Evolutionary conservation across 2,797 vertebrate genomes (phyloP), one percentile per base, ranked within the genome.

Genomic region (Crocodylus rhombifer): DNA sequence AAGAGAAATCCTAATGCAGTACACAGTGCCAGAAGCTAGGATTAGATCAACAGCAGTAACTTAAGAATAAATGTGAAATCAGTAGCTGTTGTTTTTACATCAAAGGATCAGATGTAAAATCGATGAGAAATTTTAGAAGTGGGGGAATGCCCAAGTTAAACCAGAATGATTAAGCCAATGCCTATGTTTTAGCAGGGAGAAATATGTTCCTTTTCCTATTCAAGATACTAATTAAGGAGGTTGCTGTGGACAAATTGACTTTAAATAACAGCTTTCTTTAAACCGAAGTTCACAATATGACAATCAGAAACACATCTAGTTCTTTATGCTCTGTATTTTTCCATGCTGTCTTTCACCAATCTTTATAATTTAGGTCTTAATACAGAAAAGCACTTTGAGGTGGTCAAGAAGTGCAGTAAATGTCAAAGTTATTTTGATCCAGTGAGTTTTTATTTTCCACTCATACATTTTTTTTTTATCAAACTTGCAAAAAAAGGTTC

Each of bases 41-140:
- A 81, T 80, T 95, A 78, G 81, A 87, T 88, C 90, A 90, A 82
- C 88, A 95, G 78, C 84, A 92, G 74, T 80, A 84, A 74, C 69
- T 67, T 78, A 83, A 88, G 94, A 89, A 92, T 87, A 95, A 92
- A 96, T 94, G 90, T 93, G 94, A 97, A 95, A 94, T 96, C 96
- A 88, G 94, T 95, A 92, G 93, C 90, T 94, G 95, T 89, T 94
- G 81, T 94, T 94, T 95, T 96, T 94, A 94, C 90, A 81, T 91
- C 60, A 28, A 83, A 92, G 89, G 62, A 94, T 65, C 79, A 91
- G 93, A 88, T 94, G 87, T 94, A 95, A 96, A 95, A 97, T 94
- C 95, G 93, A 83, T 94, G 86, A 91, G 92, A 95, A 97, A 84
- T 95, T 96, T 95, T 95, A 95, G 26, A 95, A 94, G 79, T 80